Base-by-base conservation (phyloP, 1,140 invertebrate genomes). In the Drosophila kohkoa region DNA sequence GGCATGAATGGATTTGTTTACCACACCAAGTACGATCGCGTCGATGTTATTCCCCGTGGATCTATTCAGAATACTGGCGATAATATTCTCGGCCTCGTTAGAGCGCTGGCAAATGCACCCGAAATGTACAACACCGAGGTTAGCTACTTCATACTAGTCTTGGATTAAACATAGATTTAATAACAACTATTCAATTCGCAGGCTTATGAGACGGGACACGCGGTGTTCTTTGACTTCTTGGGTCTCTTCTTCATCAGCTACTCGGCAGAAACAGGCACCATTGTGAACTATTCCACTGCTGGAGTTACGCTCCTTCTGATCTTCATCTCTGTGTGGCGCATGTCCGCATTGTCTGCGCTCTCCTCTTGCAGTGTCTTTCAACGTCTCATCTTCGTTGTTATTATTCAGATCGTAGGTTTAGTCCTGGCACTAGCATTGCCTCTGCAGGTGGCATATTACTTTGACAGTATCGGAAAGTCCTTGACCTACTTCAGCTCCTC, bases 1-100 rank as follows among this genome's bases (percentile, higher is more conserved):
- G 96, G 96, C 55, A 94, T 95, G 28, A 98, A 99, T 94, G 98
- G 98, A 20, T 98, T 97, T 92, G 96, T 98, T 0, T 98, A 98
- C 87, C 98, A 98, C 83, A 98, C 97, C 8, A 95, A 95, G 80
- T 96, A 96, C 92, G 97, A 98, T 92, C 94, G 94, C 13, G 94
- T 95, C 10, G 94, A 96, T 77, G 94, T 95, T 76, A 96, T 98
- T 81, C 95, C 96, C 5, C 85, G 95, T 1, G 96, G 96, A 5
- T 95, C 96, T 8, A 93, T 98, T 25, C 97, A 98, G 92, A 94
- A 96, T 81, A 96, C 96, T 58, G 97, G 96, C 64, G 95, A 96
- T 77, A 96, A 96, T 89, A 94, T 97, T 41, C 91, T 97, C 16
- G 94, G 95, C n/a, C 85, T 97, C 6, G 93, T 95, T 0, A 91